Evolutionary conservation across 2,113 vertebrate species (phyloP).

Genomic region (Tympanuchus pallidicinctus): DNA sequence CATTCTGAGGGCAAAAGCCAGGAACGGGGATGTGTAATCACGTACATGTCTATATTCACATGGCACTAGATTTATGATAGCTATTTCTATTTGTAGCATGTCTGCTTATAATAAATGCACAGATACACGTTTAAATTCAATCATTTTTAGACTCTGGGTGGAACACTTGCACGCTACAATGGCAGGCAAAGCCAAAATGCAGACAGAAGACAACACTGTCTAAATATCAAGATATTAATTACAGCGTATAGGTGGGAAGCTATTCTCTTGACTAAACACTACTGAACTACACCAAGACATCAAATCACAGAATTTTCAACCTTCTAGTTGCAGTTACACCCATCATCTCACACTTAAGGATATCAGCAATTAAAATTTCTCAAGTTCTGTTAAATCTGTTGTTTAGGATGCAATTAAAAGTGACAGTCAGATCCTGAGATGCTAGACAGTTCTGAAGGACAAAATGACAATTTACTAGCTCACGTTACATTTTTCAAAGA

Average conservation of each 20-base stretch:
- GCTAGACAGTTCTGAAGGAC: not conserved
- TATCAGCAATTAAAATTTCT: not conserved
- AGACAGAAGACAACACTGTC: not conserved
- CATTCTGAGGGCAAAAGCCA: not conserved
- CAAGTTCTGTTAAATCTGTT: not conserved
- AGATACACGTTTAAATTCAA: not conserved
- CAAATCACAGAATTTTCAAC: not conserved
- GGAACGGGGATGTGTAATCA: not conserved
- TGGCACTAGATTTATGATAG: not conserved
- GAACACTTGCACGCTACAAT: not conserved
- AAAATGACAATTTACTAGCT: not conserved
- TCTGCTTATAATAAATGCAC: too few relatives aligned
- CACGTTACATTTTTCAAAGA: not conserved
- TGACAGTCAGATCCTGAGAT: not conserved
- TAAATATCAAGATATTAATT: not conserved
- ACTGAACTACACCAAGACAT: not conserved
- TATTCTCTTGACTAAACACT: not conserved
- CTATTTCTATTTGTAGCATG: not conserved
- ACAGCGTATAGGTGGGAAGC: not conserved
- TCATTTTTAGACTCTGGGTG: not conserved
- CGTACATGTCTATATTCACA: fast-evolving
- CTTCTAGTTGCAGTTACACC: not conserved
- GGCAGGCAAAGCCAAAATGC: not conserved
- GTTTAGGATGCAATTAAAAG: not conserved
- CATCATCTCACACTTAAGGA: not conserved